Evolutionary conservation across 1,140 invertebrate genomes (phyloP).

Genomic region (Megalopta genalis): DNA sequence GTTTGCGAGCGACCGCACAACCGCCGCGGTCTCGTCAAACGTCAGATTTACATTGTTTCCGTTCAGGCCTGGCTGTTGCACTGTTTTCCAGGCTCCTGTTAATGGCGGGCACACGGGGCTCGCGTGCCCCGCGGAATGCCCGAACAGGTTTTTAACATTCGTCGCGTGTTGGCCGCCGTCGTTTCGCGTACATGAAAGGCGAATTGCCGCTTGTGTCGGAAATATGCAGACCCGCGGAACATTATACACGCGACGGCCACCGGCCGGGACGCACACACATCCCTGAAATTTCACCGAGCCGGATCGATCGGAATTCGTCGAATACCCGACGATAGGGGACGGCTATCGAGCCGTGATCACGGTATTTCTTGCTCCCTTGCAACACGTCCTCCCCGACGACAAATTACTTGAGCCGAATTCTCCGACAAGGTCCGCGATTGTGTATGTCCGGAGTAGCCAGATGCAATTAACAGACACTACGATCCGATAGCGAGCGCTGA

Average conservation of each 20-base stretch:
- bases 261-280: background rate
- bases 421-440: conserved; percentile 28
- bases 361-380: conserved; percentile 39
- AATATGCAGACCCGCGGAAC: conserved; percentile 53
- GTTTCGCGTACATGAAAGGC: conserved; percentile 15
- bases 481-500: too few species aligned
- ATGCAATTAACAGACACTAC: too few species aligned
- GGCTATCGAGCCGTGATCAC: conserved; percentile 26
- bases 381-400: conserved; percentile 37
- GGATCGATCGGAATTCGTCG: conserved; percentile 37
- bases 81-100: background rate
- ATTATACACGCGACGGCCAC: conserved; percentile 48
- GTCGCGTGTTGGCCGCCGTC: conserved; percentile 46
- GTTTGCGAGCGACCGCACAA: too few species aligned
- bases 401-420: conserved; percentile 42
- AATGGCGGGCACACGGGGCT: conserved; percentile 4
- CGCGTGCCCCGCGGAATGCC: conserved; percentile 43
- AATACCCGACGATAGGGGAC: conserved; percentile 5
- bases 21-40: background rate
- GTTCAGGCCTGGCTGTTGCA: background rate
- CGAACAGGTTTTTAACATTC: conserved; percentile 58
- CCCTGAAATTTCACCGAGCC: conserved; percentile 25
- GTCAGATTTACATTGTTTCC: conserved; percentile 20
- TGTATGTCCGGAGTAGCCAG: too few species aligned
- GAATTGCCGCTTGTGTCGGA: conserved; percentile 37